phyloP scores from a whole-genome alignment of 2,113 vertebrate species.

The Baryphthengus martii region DNA sequence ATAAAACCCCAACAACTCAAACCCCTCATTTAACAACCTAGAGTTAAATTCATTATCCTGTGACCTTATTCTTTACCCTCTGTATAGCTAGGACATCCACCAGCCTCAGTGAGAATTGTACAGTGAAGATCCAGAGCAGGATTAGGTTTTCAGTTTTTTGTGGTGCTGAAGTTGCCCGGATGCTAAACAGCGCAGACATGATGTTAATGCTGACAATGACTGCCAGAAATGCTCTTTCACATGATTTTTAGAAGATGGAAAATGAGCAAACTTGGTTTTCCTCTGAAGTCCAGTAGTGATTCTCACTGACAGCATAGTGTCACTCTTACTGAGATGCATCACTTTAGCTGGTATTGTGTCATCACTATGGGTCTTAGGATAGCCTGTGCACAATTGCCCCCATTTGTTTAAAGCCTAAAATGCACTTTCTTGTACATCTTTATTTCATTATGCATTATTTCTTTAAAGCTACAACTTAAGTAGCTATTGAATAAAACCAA shows the following conservation, averaged over 20 bases:
- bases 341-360: not conserved
- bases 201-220: not conserved
- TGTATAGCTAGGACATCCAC: not conserved
- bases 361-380: not conserved
- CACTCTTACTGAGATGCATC: not conserved
- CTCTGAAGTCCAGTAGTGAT: not conserved
- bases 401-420: not conserved
- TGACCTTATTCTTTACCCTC: constrained; percentile 58
- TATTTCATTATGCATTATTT: not conserved
- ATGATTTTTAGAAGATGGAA: not conserved
- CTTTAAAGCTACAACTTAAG: not conserved
- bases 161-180: not conserved
- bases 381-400: not conserved
- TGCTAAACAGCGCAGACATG: not conserved
- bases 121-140: not conserved
- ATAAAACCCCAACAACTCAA: not conserved
- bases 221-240: not conserved
- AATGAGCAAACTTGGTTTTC: not conserved
- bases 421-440: not conserved
- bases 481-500: not conserved
- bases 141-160: not conserved
- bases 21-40: constrained; percentile 8
- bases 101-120: not conserved
- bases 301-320: not conserved
- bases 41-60: constrained; percentile 32